Evolutionary conservation across 2,113 vertebrate species (phyloP).

Genomic region (Forbesichthys papilliferus): DNA sequence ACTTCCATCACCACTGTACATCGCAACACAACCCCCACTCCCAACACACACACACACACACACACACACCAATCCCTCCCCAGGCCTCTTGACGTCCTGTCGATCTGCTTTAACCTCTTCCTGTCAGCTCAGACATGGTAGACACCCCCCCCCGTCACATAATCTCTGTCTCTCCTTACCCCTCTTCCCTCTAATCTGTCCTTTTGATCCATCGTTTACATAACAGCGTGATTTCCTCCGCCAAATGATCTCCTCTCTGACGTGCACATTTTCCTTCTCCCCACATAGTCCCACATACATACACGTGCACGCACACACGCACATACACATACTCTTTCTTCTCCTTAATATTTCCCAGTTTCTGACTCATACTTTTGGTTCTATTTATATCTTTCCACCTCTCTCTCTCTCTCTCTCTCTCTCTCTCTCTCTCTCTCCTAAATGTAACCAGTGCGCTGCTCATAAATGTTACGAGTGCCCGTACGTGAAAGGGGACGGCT

Average conservation of each 20-base stretch:
- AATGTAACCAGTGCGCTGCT: conserved; percentile 62
- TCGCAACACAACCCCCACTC: no score
- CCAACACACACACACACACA: no score
- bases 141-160: conserved; percentile 4
- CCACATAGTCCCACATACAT: conserved; percentile 17
- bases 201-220: conserved; percentile 63
- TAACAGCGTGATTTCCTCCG: conserved; percentile 66
- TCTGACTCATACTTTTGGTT: conserved; percentile 77
- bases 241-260: conserved; percentile 49
- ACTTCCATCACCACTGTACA: no score
- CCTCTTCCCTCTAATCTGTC: conserved; percentile 26
- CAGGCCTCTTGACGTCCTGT: no score
- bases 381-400: conserved; percentile 72
- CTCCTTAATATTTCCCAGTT: conserved; percentile 61
- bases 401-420: conserved; percentile 26
- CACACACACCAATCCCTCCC: no score
- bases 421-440: conserved; percentile 34
- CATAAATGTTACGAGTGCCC: conserved; percentile 66
- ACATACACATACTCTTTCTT: conserved; percentile 28
- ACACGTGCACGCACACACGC: conserved; percentile 11
- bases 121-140: not conserved
- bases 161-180: conserved; percentile 10
- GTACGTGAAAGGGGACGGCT: conserved; percentile 48
- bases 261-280: not conserved
- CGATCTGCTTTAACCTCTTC: not conserved